phyloP scores from a whole-genome alignment of 2,113 vertebrate species.

The Sinocyclocheilus maitianheensis region DNA sequence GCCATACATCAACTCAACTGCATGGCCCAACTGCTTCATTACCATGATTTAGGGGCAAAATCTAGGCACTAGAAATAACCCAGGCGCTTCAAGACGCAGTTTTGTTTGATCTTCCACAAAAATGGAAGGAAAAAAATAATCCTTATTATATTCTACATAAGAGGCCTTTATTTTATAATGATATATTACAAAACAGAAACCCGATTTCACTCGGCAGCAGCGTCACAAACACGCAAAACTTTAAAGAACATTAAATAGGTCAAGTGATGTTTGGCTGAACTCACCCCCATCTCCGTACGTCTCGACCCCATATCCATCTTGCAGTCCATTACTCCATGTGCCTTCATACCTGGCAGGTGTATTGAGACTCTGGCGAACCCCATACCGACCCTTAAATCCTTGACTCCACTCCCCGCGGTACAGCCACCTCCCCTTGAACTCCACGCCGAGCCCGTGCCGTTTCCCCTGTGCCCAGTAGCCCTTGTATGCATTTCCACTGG shows the following conservation, averaged over 20 bases:
- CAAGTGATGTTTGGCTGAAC: constrained; percentile 33
- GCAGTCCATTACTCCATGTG: constrained; percentile 93
- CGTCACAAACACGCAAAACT: constrained; percentile 10
- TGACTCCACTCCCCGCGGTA: constrained; percentile 95
- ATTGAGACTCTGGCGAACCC: constrained; percentile 89
- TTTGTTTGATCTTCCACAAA: neutral
- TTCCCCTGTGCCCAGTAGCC: constrained; percentile 95
- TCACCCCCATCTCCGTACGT: constrained; percentile 95
- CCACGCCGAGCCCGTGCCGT: constrained; percentile 91
- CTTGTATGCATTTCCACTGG: constrained; percentile 91
- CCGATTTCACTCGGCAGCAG: neutral
- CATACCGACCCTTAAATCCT: constrained; percentile 94
- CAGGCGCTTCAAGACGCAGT: neutral
- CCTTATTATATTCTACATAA: neutral
- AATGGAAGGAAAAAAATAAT: neutral
- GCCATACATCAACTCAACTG: constrained; percentile 53
- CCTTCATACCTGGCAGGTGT: constrained; percentile 93
- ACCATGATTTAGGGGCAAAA: neutral
- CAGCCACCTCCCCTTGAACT: constrained; percentile 91
- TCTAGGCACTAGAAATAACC: neutral
- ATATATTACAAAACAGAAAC: constrained; percentile 21
- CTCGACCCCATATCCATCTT: constrained; percentile 95
- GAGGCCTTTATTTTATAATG: neutral
- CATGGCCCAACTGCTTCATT: constrained; percentile 12
- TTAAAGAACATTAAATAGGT: constrained; percentile 18